Percentiles rank a stretch among this genome's conserved stretches.
Evolutionary conservation across 2,888 invertebrate genomes (phyloP).

Genomic region (Nephrocerus scutellatus): DNA sequence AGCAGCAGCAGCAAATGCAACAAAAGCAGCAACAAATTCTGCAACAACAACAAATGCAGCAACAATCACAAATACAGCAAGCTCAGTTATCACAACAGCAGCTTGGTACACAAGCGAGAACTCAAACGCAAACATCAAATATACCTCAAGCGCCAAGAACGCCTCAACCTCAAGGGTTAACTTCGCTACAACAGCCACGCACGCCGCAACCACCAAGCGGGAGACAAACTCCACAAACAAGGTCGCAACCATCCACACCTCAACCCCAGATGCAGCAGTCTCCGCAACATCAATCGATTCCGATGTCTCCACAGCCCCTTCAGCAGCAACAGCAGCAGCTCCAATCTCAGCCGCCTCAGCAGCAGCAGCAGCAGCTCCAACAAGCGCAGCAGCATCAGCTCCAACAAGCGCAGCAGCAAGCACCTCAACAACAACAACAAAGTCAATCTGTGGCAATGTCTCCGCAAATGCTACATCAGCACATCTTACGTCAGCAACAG

Average conservation of each 20-base stretch:
- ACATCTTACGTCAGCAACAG: conserved; percentile 36
- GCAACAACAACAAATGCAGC: conserved; percentile 24
- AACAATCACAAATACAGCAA: conserved; percentile 25
- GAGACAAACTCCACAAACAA: conserved; percentile 34
- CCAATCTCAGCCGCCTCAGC: conserved; percentile 29
- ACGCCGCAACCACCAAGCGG: conserved; percentile 27
- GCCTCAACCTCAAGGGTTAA: conserved; percentile 30
- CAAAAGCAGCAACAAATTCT: conserved; percentile 16
- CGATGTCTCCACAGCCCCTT: conserved; percentile 26
- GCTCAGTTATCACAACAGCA: conserved; percentile 8
- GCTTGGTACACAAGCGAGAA: conserved; percentile 20
- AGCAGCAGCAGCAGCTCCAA: conserved; percentile 38
- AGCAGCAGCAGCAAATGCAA: conserved; percentile 31
- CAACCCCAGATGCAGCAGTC: conserved; percentile 30
- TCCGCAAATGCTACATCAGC: conserved; percentile 35
- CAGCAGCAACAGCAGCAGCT: conserved; percentile 25
- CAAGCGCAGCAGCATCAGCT: conserved; percentile 34
- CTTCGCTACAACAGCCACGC: conserved; percentile 31
- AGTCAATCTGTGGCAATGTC: conserved; percentile 34
- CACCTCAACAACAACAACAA: conserved; percentile 33
- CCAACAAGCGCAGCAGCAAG: conserved; percentile 32
- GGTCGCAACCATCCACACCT: conserved; percentile 33
- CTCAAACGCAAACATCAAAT: conserved; percentile 29
- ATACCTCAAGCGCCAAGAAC: conserved; percentile 28
- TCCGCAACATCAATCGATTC: conserved; percentile 30